A percentile compares a stretch with the other conserved stretches of the same genome.
phyloP scores from a whole-genome alignment of 2,888 invertebrate species.

The Caradrina kadenii region DNA sequence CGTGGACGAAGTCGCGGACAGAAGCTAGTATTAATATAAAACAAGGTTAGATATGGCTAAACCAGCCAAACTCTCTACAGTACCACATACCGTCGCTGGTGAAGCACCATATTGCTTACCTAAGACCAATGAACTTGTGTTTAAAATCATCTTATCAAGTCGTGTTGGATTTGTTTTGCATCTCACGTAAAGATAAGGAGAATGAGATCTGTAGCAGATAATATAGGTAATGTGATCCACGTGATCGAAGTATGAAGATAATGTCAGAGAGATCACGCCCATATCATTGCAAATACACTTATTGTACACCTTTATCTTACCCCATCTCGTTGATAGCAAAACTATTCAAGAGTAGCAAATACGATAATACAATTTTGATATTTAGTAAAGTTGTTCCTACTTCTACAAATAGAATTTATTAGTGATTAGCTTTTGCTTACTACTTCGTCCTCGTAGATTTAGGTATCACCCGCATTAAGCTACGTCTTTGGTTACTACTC shows the following conservation, averaged over 20 bases:
- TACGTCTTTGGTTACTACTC: too few species aligned
- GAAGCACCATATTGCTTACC: neutral
- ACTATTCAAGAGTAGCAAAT: neutral
- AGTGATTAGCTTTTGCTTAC: too few species aligned
- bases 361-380: too few species aligned
- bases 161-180: neutral
- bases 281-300: neutral
- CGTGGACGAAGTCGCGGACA: too few species aligned
- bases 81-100: too few species aligned
- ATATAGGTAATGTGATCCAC: constrained; percentile 6
- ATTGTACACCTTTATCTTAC: neutral
- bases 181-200: constrained; percentile 7
- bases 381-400: neutral
- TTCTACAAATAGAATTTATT: too few species aligned
- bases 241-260: constrained; percentile 23
- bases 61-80: too few species aligned
- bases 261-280: constrained; percentile 1
- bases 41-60: too few species aligned
- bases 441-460: too few species aligned
- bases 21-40: too few species aligned
- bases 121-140: constrained; percentile 18
- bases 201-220: constrained; percentile 4
- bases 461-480: too few species aligned
- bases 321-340: neutral
- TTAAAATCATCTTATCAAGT: neutral